phyloP scores from a whole-genome alignment of 2,888 invertebrate species.

The Polyommatus icarus region DNA sequence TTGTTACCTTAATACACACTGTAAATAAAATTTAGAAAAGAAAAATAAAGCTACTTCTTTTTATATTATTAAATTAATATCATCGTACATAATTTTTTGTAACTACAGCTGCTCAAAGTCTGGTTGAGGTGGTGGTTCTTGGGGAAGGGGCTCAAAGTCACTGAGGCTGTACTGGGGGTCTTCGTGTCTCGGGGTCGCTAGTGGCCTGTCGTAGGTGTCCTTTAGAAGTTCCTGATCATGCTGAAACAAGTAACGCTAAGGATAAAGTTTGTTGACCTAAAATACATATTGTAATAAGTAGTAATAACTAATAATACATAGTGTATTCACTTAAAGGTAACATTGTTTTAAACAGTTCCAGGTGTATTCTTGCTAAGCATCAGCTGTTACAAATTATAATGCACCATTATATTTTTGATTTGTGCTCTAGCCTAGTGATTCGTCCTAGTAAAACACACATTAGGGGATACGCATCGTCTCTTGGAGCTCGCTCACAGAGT shows the following conservation, averaged over 20 bases:
- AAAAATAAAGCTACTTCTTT: slow-evolving; percentile 22
- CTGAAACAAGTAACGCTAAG: slow-evolving; percentile 45
- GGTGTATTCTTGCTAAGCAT: too few species aligned
- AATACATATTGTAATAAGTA: too few species aligned
- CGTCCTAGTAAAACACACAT: too few species aligned
- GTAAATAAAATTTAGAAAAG: slow-evolving; percentile 2
- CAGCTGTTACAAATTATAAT: too few species aligned
- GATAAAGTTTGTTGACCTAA: not conserved
- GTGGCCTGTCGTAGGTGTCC: slow-evolving; percentile 72
- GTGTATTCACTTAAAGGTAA: too few species aligned
- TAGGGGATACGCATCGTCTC: too few species aligned
- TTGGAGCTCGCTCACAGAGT: too few species aligned
- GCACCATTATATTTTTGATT: too few species aligned
- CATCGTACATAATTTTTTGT: not conserved
- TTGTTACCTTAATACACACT: not conserved
- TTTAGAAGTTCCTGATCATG: slow-evolving; percentile 72
- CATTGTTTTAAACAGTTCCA: too few species aligned
- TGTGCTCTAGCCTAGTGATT: too few species aligned
- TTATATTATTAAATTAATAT: not conserved
- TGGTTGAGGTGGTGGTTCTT: slow-evolving; percentile 75
- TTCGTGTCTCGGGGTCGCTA: slow-evolving; percentile 75
- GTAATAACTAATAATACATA: too few species aligned
- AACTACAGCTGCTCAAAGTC: slow-evolving; percentile 73
- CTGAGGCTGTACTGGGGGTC: slow-evolving; percentile 71
- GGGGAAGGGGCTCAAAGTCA: slow-evolving; percentile 75